Evolutionary conservation across 2,888 invertebrate species (phyloP).

Genomic region (Chrysomela aeneicollis): DNA sequence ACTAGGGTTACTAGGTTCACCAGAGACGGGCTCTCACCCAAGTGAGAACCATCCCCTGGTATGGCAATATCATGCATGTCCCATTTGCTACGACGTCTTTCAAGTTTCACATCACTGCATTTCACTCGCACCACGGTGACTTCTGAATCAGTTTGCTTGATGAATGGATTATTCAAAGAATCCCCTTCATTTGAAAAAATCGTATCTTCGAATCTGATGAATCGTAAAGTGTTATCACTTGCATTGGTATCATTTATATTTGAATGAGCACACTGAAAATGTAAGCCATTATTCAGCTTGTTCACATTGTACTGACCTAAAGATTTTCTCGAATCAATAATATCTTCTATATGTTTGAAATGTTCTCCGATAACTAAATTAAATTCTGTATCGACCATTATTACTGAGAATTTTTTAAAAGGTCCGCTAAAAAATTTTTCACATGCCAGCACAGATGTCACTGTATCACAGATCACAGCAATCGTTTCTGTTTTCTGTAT

Average conservation of each 20-base stretch:
- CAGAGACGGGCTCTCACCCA: conserved; percentile 67
- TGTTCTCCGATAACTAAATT: conserved; percentile 35
- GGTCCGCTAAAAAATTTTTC: conserved; percentile 27
- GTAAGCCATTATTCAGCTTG: conserved; percentile 42
- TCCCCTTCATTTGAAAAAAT: conserved; percentile 50
- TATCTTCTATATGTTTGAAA: conserved; percentile 57
- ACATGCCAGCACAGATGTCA: too few relatives aligned
- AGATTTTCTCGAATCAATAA: conserved; percentile 57
- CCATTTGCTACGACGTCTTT: conserved; percentile 59
- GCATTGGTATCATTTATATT: conserved; percentile 37
- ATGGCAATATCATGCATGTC: conserved; percentile 62
- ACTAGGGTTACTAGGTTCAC: conserved; percentile 68
- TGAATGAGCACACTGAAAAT: conserved; percentile 51
- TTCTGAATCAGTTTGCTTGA: conserved; percentile 69
- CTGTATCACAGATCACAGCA: too few relatives aligned
- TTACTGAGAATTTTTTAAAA: conserved; percentile 40
- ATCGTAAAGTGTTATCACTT: conserved; percentile 13
- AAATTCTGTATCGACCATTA: conserved; percentile 42
- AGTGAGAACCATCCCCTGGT: conserved; percentile 67
- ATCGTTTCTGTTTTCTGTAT: too few relatives aligned
- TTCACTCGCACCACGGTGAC: conserved; percentile 68
- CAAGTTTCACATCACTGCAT: conserved; percentile 53
- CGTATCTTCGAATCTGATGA: conserved; percentile 45
- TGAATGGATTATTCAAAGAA: conserved; percentile 40
- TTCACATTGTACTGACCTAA: conserved; percentile 56